These are phyloP conservation scores for Helicoverpa armigera DNA, from an alignment of 1,140 invertebrate genomes.

Conservation along the genomic window DNA sequence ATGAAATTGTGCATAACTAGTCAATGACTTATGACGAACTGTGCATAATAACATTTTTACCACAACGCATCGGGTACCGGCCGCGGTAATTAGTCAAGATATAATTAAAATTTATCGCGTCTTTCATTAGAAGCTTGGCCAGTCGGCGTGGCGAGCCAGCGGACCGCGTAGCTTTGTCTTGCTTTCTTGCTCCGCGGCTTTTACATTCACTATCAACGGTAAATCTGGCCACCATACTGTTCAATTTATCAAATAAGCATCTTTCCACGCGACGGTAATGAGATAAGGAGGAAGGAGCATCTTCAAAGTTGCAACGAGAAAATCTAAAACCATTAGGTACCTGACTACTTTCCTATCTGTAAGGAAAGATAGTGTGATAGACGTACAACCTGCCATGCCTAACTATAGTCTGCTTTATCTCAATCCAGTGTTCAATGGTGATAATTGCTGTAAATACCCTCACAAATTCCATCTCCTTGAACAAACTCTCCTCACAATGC, in stretches of 20 bases:
- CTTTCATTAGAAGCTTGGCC: constrained; percentile 73
- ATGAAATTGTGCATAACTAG: constrained; percentile 69
- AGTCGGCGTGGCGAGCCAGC: constrained; percentile 63
- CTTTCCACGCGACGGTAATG: constrained; percentile 44
- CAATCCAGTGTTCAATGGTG: neutral
- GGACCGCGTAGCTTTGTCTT: constrained; percentile 67
- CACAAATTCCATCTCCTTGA: neutral
- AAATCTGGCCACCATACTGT: constrained; percentile 68
- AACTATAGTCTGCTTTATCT: neutral
- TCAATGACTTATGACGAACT: constrained; percentile 62
- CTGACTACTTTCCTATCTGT: neutral
- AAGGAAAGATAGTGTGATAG: neutral
- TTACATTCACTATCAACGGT: constrained; percentile 68
- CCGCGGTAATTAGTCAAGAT: constrained; percentile 70
- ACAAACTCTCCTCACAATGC: neutral
- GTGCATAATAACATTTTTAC: constrained; percentile 60
- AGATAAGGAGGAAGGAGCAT: constrained; percentile 28
- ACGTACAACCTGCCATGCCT: neutral
- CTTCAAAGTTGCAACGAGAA: constrained; percentile 41
- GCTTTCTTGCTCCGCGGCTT: constrained; percentile 71
- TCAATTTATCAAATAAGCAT: constrained; percentile 63
- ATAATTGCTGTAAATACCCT: neutral
- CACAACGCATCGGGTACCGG: constrained; percentile 50
- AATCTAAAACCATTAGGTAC: neutral
- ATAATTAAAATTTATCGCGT: constrained; percentile 80